These are phyloP conservation scores for Megaleporinus macrocephalus DNA, from an alignment of 2,113 vertebrate species.

Conservation along the genomic window DNA sequence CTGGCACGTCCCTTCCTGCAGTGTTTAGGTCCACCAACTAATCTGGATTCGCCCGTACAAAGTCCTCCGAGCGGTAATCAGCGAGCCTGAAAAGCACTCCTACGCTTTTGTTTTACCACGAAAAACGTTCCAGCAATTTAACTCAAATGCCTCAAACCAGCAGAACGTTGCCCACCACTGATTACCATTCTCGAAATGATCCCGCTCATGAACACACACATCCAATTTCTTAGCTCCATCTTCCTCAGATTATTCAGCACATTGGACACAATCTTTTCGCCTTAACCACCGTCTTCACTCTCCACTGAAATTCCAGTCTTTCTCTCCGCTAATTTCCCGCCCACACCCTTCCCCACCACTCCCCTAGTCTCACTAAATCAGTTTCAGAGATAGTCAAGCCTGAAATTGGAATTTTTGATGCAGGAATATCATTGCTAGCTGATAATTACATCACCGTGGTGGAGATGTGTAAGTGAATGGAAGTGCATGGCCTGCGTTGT, in stretches of 20 bases:
- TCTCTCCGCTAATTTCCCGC: conserved; percentile 34
- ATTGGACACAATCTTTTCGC: neutral
- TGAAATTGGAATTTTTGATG: conserved; percentile 89
- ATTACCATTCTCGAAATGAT: neutral
- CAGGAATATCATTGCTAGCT: conserved; percentile 76
- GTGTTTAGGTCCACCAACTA: neutral
- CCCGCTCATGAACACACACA: neutral
- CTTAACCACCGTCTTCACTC: conserved; percentile 15
- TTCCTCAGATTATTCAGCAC: conserved; percentile 6
- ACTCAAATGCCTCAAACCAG: neutral
- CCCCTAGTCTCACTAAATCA: conserved; percentile 60
- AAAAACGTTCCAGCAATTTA: conserved; percentile 22
- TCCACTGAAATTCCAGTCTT: conserved; percentile 1
- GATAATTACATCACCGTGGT: conserved; percentile 82
- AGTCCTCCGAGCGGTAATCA: neutral
- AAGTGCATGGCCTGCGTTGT: neutral
- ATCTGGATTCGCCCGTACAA: neutral
- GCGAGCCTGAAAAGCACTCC: neutral
- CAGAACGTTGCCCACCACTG: conserved; percentile 1
- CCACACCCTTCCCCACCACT: neutral
- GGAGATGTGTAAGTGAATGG: neutral
- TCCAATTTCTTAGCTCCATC: neutral
- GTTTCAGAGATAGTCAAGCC: conserved; percentile 85
- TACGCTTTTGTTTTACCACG: neutral
- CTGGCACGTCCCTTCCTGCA: neutral